Evolutionary conservation across 64 coral and sea anemone genomes (phyloP).

Genomic region (Actinia tenebrosa): DNA sequence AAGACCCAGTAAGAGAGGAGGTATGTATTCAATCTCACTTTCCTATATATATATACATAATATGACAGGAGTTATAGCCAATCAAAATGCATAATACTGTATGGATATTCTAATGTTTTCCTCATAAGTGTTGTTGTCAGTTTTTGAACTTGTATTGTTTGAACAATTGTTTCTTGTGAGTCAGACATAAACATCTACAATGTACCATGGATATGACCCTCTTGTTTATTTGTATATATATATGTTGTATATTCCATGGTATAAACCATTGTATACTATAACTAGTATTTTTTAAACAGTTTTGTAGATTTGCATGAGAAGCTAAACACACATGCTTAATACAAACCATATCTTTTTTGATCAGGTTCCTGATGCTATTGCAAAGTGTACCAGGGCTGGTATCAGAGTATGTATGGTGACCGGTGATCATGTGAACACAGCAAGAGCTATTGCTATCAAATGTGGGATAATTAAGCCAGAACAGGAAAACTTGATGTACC

Average conservation of each 20-base stretch:
- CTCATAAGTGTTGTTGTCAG: too few species aligned
- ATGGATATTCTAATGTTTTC: background rate
- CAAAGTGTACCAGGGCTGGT: constrained; percentile 74
- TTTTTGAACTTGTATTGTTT: too few species aligned
- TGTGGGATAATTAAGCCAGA: constrained; percentile 69
- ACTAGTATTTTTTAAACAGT: background rate
- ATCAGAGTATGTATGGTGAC: constrained; percentile 88
- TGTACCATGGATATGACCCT: too few species aligned
- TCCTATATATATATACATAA: background rate
- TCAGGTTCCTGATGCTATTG: constrained; percentile 69
- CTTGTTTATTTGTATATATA: too few species aligned
- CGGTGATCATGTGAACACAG: constrained; percentile 78
- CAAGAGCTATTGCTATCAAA: constrained; percentile 70
- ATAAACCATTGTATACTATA: too few species aligned
- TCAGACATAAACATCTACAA: too few species aligned
- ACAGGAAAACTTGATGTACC: constrained; percentile 64
- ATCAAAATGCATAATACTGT: background rate
- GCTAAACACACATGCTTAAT: background rate
- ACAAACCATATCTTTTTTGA: background rate
- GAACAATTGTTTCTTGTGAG: too few species aligned
- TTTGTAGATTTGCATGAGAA: too few species aligned
- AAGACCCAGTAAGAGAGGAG: constrained; percentile 93
- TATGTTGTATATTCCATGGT: too few species aligned
- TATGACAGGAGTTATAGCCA: background rate
- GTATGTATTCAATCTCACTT: constrained; percentile 3